A percentile compares a stretch with the other conserved stretches of the same genome.
Conservation (phyloP, 2,113 vertebrate species). For the Pandion haliaetus region DNA sequence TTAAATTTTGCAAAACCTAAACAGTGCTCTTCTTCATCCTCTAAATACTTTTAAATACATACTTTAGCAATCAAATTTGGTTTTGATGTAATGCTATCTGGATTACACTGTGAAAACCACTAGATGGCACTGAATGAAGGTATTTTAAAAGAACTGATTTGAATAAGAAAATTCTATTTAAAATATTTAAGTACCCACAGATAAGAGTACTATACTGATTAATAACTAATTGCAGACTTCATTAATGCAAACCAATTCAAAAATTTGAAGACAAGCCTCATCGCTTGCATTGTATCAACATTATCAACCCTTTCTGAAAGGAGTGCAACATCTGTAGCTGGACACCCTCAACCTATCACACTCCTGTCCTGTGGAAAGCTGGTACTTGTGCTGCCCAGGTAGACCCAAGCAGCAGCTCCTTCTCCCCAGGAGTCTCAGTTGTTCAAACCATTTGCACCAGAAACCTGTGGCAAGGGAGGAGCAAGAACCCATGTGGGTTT, state of each 20-base stretch:
- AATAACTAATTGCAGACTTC: neutral
- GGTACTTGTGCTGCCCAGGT: fast-evolving
- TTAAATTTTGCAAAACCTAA: neutral
- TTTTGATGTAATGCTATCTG: neutral
- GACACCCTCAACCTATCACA: neutral
- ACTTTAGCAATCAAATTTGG: neutral
- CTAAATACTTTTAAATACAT: neutral
- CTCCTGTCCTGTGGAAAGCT: too few species aligned
- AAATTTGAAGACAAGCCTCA: neutral
- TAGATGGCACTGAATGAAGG: neutral
- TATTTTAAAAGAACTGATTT: neutral
- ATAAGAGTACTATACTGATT: neutral
- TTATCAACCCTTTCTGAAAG: fast-evolving
- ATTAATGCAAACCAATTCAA: neutral
- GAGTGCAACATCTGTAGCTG: fast-evolving
- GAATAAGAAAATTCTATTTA: neutral
- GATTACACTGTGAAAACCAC: neutral
- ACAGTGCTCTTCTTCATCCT: neutral
- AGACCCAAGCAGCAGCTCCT: fast-evolving
- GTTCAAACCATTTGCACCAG: neutral
- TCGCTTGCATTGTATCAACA: fast-evolving
- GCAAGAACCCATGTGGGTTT: neutral
- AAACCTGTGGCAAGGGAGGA: neutral
- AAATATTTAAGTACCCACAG: neutral
- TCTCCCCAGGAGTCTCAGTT: neutral